Evolutionary conservation across 2,888 invertebrate genomes (phyloP).

Genomic region (Priocnemis perturbator): DNA sequence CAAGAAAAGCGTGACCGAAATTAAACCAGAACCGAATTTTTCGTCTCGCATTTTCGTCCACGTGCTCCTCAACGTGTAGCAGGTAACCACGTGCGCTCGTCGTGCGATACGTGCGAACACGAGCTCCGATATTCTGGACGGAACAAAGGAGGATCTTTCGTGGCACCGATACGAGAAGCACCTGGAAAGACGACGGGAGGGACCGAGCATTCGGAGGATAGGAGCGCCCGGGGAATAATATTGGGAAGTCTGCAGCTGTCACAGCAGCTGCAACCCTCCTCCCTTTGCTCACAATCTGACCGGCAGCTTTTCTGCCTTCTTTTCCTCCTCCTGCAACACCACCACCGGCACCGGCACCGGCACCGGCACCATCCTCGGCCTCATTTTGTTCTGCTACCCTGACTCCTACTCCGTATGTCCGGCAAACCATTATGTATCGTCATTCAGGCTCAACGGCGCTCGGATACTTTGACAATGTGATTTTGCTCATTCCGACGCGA

Average conservation of each 20-base stretch:
- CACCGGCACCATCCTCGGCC: constrained; percentile 35
- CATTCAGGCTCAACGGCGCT: too few relatives aligned
- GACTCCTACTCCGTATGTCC: constrained; percentile 24
- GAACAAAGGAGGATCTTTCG: constrained; percentile 51
- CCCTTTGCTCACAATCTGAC: constrained; percentile 59
- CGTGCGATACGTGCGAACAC: too few relatives aligned
- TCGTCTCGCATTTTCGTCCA: too few relatives aligned
- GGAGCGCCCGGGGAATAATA: constrained; percentile 53
- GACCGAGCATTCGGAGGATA: constrained; percentile 54
- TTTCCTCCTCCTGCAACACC: constrained; percentile 36
- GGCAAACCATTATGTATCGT: too few relatives aligned
- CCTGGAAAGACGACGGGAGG: constrained; percentile 53
- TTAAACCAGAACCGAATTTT: too few relatives aligned
- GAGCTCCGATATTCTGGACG: not conserved
- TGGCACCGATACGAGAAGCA: constrained; percentile 49
- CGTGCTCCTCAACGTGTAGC: too few relatives aligned
- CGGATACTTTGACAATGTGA: too few relatives aligned
- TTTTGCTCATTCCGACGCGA: too few relatives aligned
- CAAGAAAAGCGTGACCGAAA: too few relatives aligned
- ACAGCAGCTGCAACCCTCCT: constrained; percentile 67
- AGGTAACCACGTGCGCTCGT: too few relatives aligned
- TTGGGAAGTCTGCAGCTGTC: constrained; percentile 68
- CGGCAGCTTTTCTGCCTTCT: constrained; percentile 55
- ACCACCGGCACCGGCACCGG: constrained; percentile 24
- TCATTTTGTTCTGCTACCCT: constrained; percentile 34